Percentiles rank a stretch among this genome's conserved stretches.
Evolutionary conservation across 1,140 invertebrate genomes (phyloP).

Genomic region (Carcinoscorpius rotundicauda): DNA sequence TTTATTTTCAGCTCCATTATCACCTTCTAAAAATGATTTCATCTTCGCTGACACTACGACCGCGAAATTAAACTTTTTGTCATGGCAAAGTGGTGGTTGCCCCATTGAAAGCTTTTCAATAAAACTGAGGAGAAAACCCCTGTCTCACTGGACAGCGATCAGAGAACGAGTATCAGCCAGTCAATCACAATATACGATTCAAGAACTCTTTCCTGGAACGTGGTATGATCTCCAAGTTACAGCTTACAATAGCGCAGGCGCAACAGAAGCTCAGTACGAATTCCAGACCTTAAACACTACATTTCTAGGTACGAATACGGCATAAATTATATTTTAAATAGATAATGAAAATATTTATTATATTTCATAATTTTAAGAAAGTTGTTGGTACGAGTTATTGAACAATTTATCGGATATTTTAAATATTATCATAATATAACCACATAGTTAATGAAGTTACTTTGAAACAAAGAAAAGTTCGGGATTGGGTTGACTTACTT

Average conservation of each 20-base stretch:
- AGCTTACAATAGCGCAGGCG: constrained; percentile 12
- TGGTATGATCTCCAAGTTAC: constrained; percentile 13
- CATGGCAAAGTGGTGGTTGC: constrained; percentile 15
- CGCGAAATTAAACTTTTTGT: constrained; percentile 7
- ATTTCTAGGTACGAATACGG: constrained; percentile 1
- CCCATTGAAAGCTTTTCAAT: constrained; percentile 14
- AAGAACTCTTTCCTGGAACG: constrained; percentile 7
- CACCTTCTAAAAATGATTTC: constrained; percentile 6
- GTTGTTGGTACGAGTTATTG: no score
- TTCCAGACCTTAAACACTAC: constrained; percentile 12
- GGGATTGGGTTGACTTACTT: no score
- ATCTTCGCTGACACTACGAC: constrained; percentile 6
- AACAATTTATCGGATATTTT: no score
- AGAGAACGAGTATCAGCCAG: background rate
- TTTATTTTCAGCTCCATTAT: constrained; percentile 4
- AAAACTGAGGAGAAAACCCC: background rate
- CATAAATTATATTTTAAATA: no score
- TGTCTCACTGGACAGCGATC: background rate
- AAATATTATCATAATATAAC: no score
- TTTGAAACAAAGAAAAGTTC: no score
- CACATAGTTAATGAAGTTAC: no score
- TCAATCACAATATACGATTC: constrained; percentile 4
- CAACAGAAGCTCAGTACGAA: constrained; percentile 15
- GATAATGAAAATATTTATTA: no score
- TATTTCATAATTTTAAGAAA: no score